Conservation (phyloP, 1,140 invertebrate species). For the Halotydeus destructor region DNA sequence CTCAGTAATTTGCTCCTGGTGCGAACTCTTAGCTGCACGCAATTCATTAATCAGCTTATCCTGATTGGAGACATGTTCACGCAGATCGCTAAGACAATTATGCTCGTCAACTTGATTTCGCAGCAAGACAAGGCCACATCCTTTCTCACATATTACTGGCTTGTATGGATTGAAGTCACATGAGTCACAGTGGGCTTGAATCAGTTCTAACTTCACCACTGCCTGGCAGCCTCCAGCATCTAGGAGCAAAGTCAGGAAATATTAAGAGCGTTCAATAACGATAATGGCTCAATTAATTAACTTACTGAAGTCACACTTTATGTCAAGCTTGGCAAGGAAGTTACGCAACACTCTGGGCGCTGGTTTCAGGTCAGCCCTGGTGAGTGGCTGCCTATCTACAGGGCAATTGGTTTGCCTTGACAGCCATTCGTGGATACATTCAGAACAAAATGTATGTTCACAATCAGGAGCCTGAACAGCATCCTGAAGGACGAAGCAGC, state of each 20-base stretch:
- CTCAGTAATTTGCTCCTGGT: background rate
- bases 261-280: background rate
- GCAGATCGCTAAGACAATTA: background rate
- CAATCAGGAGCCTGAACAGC: slow-evolving; percentile 2
- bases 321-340: slow-evolving; percentile 1
- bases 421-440: slow-evolving; percentile 3
- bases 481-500: background rate
- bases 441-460: slow-evolving; percentile 2
- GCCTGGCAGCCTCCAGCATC: background rate
- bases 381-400: slow-evolving; percentile 2
- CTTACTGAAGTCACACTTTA: background rate
- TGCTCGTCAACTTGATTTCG: slow-evolving; percentile 5
- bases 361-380: background rate
- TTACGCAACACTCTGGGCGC: background rate
- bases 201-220: background rate
- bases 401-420: slow-evolving; percentile 2
- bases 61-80: background rate
- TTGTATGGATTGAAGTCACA: slow-evolving; percentile 5
- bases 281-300: background rate
- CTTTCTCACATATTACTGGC: slow-evolving; percentile 1
- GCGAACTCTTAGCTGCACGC: background rate
- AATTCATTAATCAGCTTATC: background rate
- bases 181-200: background rate
- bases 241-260: background rate
- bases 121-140: slow-evolving; percentile 2